Conservation (phyloP, 2,797 vertebrate species). For the Leptodactylus fallax region DNA sequence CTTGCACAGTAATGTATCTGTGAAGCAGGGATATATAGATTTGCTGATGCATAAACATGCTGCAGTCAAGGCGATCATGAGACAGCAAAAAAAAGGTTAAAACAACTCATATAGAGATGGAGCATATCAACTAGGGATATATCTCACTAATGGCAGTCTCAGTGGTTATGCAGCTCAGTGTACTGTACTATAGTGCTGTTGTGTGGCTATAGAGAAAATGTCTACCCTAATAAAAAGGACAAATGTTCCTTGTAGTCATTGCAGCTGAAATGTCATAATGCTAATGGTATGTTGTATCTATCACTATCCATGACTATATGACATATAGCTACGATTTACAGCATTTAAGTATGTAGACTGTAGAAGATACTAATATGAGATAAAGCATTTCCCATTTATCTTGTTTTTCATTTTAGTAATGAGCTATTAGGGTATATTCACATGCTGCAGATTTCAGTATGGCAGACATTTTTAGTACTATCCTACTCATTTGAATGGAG, state of each 20-base stretch:
- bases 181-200: not conserved
- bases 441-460: not conserved
- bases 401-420: not conserved
- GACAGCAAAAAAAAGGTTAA: not conserved
- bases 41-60: constrained; percentile 7
- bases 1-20: not conserved
- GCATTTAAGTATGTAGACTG: not conserved
- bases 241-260: not conserved
- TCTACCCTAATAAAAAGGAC: not conserved
- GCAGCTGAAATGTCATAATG: too few relatives aligned
- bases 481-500: not conserved
- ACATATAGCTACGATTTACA: not conserved
- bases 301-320: not conserved
- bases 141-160: not conserved
- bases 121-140: not conserved
- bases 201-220: not conserved
- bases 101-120: not conserved
- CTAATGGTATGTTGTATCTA: not conserved
- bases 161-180: not conserved
- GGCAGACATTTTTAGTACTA: not conserved
- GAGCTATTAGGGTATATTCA: not conserved
- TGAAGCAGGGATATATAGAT: not conserved
- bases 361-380: not conserved
- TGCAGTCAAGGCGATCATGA: not conserved
- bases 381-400: not conserved